Base-by-base conservation (phyloP, 53 echinoderm and acorn worm genomes). In the Hippasteria phrygiana region DNA sequence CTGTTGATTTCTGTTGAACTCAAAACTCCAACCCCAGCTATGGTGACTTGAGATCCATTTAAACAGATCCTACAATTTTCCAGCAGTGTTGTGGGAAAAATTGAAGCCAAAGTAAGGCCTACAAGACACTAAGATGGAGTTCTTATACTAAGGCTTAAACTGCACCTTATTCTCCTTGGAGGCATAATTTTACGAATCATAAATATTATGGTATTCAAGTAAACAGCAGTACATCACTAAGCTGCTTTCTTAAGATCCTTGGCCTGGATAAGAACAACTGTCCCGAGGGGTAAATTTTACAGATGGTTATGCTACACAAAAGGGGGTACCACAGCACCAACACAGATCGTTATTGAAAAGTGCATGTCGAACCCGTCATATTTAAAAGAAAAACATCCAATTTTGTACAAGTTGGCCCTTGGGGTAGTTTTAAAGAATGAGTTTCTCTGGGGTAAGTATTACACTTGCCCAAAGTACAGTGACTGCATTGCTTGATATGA, bases 181-280 rank as follows among this genome's bases (percentile, higher is more conserved):
- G 81, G 63, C 43, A 29, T 14, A 63, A 29, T 63, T 43, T 81
- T 81, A 63, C 63, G 43, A 63, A 81, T 81, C 64, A 81, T 81
- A 55, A 81, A 81, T 81, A 81, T 64, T 65, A 64, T 65, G 36
- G 62, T 45, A 81, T 65, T 10, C 81, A 81, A 81, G 81, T 81
- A 81, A 81, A 81, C 81, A 63, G 37, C 46, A 17, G 65, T 6
- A 64, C 43, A 43, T 62, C 17, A 17, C 29, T 81, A 81, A 81
- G 63, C 81, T 81, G 66, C 42, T 42, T 65, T 81, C 32, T 29
- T 31, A 40, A 81, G 81, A 81, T 81, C 55, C 28, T 34, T 31
- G 14, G 43, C 43, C 43, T 2, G 16, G 81, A 81, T 81, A 64
- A 81, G 31, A 41, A 79, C 40, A 24, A 8, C 13, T 2, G 26